These are phyloP conservation scores for Poeciliopsis retropinna DNA, from an alignment of 2,113 vertebrate species.

Conservation along the genomic window DNA sequence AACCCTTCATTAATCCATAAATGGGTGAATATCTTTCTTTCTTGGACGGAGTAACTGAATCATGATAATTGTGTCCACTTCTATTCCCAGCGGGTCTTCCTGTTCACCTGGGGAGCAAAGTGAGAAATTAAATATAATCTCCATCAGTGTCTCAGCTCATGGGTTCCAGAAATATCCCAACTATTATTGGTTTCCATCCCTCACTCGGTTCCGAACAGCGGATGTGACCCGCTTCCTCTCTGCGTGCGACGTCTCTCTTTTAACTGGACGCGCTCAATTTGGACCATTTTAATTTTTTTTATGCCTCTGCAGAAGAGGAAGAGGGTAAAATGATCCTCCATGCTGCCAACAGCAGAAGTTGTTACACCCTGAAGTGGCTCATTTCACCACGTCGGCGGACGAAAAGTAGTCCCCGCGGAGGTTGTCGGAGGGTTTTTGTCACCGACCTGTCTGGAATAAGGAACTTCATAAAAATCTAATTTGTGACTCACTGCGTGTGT, in stretches of 20 bases:
- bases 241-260: slow-evolving; percentile 24
- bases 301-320: slow-evolving; percentile 4
- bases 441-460: slow-evolving; percentile 12
- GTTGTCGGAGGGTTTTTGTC: slow-evolving; percentile 30
- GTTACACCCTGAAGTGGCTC: slow-evolving; percentile 37
- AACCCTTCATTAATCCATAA: not conserved
- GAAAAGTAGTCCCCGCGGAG: slow-evolving; percentile 9
- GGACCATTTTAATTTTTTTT: slow-evolving; percentile 32
- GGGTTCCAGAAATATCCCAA: slow-evolving; percentile 42
- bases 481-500: not conserved
- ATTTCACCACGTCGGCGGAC: not conserved
- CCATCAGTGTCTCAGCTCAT: not conserved
- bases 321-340: slow-evolving; percentile 36
- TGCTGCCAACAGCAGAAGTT: slow-evolving; percentile 19
- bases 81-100: slow-evolving; percentile 1
- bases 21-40: not conserved
- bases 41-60: not conserved
- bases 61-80: not conserved
- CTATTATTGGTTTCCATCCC: slow-evolving; percentile 12
- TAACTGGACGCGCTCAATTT: slow-evolving; percentile 16
- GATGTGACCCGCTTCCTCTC: slow-evolving; percentile 12
- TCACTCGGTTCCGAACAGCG: slow-evolving; percentile 1
- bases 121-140: slow-evolving; percentile 4
- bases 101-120: not conserved
- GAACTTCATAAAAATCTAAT: slow-evolving; percentile 14